Base-by-base conservation (phyloP, 2,888 invertebrate species). In the Hylaea fasciaria region DNA sequence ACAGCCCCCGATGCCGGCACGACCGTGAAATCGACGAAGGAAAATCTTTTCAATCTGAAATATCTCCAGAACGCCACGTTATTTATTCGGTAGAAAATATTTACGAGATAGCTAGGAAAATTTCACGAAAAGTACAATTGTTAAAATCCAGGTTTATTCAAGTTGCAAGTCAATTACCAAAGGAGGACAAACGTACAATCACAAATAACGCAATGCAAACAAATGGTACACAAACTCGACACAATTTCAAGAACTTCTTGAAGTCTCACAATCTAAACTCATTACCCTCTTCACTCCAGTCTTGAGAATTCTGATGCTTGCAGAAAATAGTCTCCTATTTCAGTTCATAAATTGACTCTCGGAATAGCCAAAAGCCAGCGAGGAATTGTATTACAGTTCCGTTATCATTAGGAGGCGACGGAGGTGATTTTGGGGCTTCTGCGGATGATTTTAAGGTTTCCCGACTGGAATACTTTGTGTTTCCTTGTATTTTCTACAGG, bases 11-110 rank as follows among this genome's bases (percentile, higher is more conserved):
- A 58, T 32, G 9, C 9, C 72, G 81, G 72, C 65, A 81, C 83
- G 77, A 77, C 85, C 87, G 85, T 86, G 82, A 87, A 87, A 87
- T 87, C 82, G 85, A 84, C 77, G 79, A 73, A 77, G 72, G 74
- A 73, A 57, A 65, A 67, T 65, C 56, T 63, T 65, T 57, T 61
- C 65, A 62, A 65, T 60, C 74, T 70, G 51, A 32, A 60, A 58
- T 37, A 49, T 44, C 49, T 55, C 35, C 52, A 52, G 62, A 32
- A 32, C 58, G 48, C 59, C 57, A 61, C 49, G 49, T 62, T 60
- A 3, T 4, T 9, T 8, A 9, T 32, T 43, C 43, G 17, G 41
- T 43, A 11, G 4, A 17, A n/a, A 7, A 35, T 35, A 35, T 12
- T n/a, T 12, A n/a, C 37, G 12, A 37, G 3, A 37, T n/a, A 2